A percentile compares a stretch with the other conserved stretches of the same genome.
Conservation (phyloP, 2,113 vertebrate genomes). For the Corydoras sp. region DNA sequence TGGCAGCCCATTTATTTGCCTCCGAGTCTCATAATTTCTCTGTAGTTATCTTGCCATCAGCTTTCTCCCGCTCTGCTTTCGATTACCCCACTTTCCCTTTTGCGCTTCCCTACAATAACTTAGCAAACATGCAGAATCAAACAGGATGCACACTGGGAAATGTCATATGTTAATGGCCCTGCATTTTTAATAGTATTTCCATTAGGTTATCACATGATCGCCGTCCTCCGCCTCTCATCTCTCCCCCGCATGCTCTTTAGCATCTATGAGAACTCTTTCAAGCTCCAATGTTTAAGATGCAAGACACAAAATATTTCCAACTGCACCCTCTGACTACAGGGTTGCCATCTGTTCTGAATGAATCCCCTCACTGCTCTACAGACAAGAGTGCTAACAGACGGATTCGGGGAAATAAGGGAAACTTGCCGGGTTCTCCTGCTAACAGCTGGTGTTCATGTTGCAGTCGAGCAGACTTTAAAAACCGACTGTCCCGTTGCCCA, state of each 20-base stretch:
- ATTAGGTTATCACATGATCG: constrained; percentile 54
- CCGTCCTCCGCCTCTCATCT: constrained; percentile 30
- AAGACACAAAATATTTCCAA: constrained; percentile 27
- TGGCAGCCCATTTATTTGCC: constrained; percentile 19
- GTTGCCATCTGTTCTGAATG: constrained; percentile 28
- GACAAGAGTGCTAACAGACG: constrained; percentile 4
- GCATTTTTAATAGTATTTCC: constrained; percentile 60
- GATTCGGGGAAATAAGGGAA: neutral
- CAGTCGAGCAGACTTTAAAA: neutral
- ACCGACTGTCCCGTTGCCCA: neutral
- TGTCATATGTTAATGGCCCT: constrained; percentile 57
- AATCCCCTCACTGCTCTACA: constrained; percentile 11
- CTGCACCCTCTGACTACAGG: constrained; percentile 10
- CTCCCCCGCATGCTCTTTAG: constrained; percentile 34
- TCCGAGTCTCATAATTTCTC: constrained; percentile 30
- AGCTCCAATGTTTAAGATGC: constrained; percentile 28
- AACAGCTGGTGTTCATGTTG: constrained; percentile 10
- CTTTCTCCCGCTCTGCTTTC: constrained; percentile 2
- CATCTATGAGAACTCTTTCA: constrained; percentile 27
- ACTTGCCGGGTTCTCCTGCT: neutral
- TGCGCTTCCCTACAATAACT: constrained; percentile 44
- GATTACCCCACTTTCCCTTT: constrained; percentile 4
- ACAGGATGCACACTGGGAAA: constrained; percentile 49
- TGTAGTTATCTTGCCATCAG: constrained; percentile 26
- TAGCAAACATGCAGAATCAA: constrained; percentile 50